These are phyloP conservation scores for Danaus chrysippus DNA, from an alignment of 2,888 invertebrate genomes.

Conservation along the genomic window DNA sequence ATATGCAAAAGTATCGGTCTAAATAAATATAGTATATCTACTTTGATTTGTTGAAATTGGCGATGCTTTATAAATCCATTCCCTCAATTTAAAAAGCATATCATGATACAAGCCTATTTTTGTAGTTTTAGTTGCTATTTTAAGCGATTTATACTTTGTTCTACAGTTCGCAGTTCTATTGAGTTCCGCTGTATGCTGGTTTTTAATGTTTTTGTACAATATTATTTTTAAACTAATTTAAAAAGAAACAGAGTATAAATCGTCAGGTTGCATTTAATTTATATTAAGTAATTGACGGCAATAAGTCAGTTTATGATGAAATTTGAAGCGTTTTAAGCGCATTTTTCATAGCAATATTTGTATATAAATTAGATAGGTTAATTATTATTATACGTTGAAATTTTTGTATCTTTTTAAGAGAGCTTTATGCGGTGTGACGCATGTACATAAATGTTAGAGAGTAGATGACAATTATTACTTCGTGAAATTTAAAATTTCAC, in stretches of 20 bases:
- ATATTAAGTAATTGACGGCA: constrained; percentile 52
- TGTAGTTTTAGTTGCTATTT: constrained; percentile 56
- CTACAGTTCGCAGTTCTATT: constrained; percentile 31
- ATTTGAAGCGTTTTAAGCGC: constrained; percentile 73
- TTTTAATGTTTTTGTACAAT: not conserved
- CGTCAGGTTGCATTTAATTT: constrained; percentile 46
- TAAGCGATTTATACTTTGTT: constrained; percentile 49
- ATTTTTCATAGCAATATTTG: constrained; percentile 76
- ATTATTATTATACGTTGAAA: constrained; percentile 69
- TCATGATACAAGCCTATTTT: constrained; percentile 55
- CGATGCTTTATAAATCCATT: constrained; percentile 52
- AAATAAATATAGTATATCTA: too few relatives aligned
- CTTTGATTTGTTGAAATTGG: too few relatives aligned
- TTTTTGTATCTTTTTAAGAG: constrained; percentile 76
- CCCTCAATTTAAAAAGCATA: constrained; percentile 65
- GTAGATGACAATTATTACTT: constrained; percentile 41
- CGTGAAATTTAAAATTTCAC: constrained; percentile 75
- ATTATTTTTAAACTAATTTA: not conserved
- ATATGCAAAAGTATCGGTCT: not conserved
- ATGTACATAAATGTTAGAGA: constrained; percentile 59
- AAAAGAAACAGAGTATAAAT: constrained; percentile 28
- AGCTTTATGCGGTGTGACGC: constrained; percentile 71
- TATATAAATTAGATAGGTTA: constrained; percentile 76
- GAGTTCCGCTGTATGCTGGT: not conserved
- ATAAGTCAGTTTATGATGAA: constrained; percentile 59